Base-by-base conservation (phyloP, 92 coral and sea anemone genomes). In the Phenganax stokvisi region DNA sequence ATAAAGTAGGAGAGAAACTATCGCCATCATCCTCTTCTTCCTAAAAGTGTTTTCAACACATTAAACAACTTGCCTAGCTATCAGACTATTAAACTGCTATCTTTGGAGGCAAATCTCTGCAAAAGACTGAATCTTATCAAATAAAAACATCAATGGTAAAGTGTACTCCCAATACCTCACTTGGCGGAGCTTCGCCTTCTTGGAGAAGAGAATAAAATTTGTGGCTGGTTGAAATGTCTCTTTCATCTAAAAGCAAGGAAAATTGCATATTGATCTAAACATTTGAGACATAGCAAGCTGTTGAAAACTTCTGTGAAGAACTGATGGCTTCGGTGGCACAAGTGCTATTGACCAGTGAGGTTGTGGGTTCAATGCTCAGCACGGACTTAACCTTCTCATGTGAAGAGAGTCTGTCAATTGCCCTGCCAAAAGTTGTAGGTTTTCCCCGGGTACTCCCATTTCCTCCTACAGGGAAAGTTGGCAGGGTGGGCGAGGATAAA, bases 171-270 rank as follows among this genome's bases (percentile, higher is more conserved):
- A 56, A 30, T 77, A 77, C 81, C 57, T 56, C 66, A 56, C 12
- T 51, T 5, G 13, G 11, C 10, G 70, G 80, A n/a, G 80, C 1
- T 56, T 75, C 80, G 9, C 80, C 80, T 11, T 75, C 80, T 56
- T 75, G 25, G 13, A 75, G 80, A 6, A 75, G 80, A 3, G 7
- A 5, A 75, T 75, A 75, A 56, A 75, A 16, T n/a, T 29, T n/a
- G 60, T 75, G 65, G 66, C 16, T 29, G 13, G 29, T 56, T 16
- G 80, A 56, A 47, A 29, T 55, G 1, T 56, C 66, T 28, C 44
- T 8, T 56, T 75, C 80, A 75, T 75, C 80, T 75, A 51, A 75
- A 56, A 17, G 76, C 10, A 16, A 55, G 25, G 9, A 52, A 55
- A 10, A 71, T 53, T 30, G 54, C 55, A 71, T 5, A 37, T 37